phyloP scores from a whole-genome alignment of 2,113 vertebrate genomes.

The Uropsilus gracilis region DNA sequence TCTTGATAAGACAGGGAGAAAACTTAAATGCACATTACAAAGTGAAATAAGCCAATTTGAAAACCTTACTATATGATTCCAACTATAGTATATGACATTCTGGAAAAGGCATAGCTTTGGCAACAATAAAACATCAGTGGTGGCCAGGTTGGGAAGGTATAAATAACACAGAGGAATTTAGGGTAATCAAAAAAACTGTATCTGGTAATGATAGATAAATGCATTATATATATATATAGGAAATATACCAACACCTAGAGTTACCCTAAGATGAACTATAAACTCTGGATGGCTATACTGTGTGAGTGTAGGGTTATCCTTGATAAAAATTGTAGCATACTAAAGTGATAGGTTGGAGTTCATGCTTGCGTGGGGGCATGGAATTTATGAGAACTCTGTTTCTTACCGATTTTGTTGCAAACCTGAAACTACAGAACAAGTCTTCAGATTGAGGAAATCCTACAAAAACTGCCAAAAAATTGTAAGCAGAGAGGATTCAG shows the following conservation, averaged over 20 bases:
- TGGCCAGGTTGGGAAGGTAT: neutral
- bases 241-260: neutral
- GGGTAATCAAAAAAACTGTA: neutral
- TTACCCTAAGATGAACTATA: neutral
- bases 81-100: neutral
- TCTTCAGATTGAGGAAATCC: neutral
- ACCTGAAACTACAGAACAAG: neutral
- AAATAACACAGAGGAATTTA: neutral
- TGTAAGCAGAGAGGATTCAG: neutral
- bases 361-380: too few species aligned
- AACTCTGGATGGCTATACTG: neutral
- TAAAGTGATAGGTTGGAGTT: neutral
- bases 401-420: neutral
- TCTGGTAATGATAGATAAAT: neutral
- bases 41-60: too few species aligned
- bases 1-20: neutral
- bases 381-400: neutral
- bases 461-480: neutral
- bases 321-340: neutral
- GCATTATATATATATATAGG: neutral
- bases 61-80: neutral
- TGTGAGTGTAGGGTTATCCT: neutral
- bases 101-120: neutral
- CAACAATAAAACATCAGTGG: neutral
- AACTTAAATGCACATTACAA: neutral